These are phyloP conservation scores for Paracentrotus lividus DNA, from an alignment of 53 echinoderm and acorn worm species.

Conservation along the genomic window DNA sequence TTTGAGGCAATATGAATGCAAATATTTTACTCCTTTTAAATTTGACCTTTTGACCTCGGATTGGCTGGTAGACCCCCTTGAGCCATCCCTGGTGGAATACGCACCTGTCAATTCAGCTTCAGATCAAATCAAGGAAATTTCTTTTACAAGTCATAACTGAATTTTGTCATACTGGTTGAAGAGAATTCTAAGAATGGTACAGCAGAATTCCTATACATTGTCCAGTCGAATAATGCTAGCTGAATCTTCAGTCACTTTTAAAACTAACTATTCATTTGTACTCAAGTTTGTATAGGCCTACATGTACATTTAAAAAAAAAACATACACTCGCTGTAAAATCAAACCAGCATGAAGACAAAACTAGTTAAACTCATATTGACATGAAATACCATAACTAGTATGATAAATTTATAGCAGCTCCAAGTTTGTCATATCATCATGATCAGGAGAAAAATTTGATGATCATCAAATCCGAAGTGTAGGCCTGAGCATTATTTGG, in stretches of 20 bases:
- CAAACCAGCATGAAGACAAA: background rate
- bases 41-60: constrained; percentile 27
- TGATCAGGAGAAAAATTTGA: background rate
- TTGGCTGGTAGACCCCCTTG: background rate
- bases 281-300: background rate
- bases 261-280: background rate
- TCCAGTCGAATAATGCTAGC: background rate
- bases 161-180: background rate
- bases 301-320: background rate
- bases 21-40: background rate
- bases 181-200: constrained; percentile 8
- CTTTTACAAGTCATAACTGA: constrained; percentile 6
- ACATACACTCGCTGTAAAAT: background rate
- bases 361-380: background rate
- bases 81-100: background rate
- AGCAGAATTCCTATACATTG: background rate
- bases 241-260: background rate
- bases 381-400: background rate
- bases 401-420: background rate
- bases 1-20: background rate
- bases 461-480: background rate
- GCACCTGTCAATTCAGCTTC: constrained; percentile 29
- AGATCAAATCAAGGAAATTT: background rate
- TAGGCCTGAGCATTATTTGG: background rate
- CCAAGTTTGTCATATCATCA: background rate